Conservation (phyloP, 2,888 invertebrate genomes). For the Lamellibrachia satsuma region DNA sequence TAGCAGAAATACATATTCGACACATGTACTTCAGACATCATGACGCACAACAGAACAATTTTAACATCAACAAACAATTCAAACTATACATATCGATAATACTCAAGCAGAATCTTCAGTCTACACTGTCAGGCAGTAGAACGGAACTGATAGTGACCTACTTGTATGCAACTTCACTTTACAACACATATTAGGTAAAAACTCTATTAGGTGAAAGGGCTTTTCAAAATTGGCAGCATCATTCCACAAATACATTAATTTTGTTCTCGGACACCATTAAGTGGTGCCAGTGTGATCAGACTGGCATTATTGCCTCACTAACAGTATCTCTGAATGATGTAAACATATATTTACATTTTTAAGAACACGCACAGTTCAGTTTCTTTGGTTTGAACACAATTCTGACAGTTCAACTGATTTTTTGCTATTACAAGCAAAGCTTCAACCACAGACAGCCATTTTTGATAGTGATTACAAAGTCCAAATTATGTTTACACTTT, state of each 20-base stretch:
- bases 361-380: not conserved
- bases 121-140: not conserved
- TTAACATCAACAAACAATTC: not conserved
- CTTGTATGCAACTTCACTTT: not conserved
- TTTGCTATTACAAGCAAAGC: not conserved
- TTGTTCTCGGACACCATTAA: not conserved
- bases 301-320: not conserved
- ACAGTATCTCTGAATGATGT: not conserved
- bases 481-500: not conserved
- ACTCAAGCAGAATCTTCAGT: conserved; percentile 1
- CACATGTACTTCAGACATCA: not conserved
- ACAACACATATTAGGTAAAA: not conserved
- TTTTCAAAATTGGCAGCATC: not conserved
- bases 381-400: not conserved
- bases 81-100: conserved; percentile 17
- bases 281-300: not conserved
- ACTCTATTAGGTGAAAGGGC: not conserved
- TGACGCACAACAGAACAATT: not conserved
- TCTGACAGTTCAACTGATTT: not conserved
- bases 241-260: not conserved
- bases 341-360: not conserved
- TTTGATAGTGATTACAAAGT: not conserved
- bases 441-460: not conserved
- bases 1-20: not conserved
- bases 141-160: not conserved